These are phyloP conservation scores for Bactericera cockerelli DNA, from an alignment of 1,140 invertebrate species.

Conservation along the genomic window DNA sequence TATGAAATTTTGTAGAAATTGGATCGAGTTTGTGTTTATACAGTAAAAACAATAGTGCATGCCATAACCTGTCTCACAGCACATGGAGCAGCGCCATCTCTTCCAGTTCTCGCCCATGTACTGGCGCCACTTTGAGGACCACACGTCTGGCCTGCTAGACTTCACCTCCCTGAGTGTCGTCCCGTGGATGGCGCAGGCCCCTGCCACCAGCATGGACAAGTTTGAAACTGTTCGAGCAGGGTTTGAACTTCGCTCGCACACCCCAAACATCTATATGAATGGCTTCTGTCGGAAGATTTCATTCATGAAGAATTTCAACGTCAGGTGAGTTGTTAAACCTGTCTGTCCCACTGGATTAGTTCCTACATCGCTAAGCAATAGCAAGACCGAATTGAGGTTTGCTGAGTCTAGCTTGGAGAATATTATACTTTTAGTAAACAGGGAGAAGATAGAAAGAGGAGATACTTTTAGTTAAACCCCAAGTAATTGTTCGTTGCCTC, in stretches of 20 bases:
- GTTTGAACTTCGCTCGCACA: neutral
- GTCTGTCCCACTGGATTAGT: too few relatives aligned
- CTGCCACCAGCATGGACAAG: neutral
- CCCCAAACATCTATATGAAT: constrained; percentile 3
- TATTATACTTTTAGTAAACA: too few relatives aligned
- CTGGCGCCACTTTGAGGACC: neutral
- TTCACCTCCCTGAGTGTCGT: neutral
- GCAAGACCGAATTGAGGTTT: too few relatives aligned
- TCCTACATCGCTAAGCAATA: too few relatives aligned
- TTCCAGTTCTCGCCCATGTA: constrained; percentile 2
- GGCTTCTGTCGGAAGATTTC: neutral
- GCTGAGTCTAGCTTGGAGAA: too few relatives aligned
- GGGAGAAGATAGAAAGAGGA: too few relatives aligned
- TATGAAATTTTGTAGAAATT: too few relatives aligned
- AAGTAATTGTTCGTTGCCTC: too few relatives aligned
- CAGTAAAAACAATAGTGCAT: too few relatives aligned
- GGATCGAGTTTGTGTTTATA: too few relatives aligned
- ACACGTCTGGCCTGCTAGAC: neutral
- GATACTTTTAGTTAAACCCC: too few relatives aligned
- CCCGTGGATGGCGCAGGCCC: constrained; percentile 1
- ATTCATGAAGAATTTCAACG: constrained; percentile 6
- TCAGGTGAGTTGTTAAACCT: neutral
- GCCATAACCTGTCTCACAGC: neutral
- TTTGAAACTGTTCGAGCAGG: neutral
- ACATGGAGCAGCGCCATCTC: constrained; percentile 1